phyloP scores from a whole-genome alignment of 2,888 invertebrate genomes.

The Nomada goodeniana region DNA sequence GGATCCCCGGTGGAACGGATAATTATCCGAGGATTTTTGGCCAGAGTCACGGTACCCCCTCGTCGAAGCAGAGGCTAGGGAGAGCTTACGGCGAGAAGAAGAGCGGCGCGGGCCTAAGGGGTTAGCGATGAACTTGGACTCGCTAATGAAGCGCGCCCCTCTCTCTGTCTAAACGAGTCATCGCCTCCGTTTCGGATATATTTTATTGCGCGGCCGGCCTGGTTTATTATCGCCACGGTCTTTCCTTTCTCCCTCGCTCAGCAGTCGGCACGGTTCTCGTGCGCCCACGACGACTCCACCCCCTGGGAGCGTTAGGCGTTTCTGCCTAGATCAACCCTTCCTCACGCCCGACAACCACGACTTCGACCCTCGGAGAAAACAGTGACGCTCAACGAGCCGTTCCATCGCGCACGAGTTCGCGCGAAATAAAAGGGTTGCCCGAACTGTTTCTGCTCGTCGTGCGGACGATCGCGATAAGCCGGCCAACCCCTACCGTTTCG shows the following conservation, averaged over 20 bases:
- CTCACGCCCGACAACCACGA: constrained; percentile 79
- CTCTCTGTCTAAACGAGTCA: constrained; percentile 79
- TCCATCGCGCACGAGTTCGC: constrained; percentile 76
- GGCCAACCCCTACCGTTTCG: not conserved
- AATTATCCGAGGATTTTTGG: constrained; percentile 79
- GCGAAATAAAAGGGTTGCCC: constrained; percentile 75
- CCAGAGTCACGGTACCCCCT: constrained; percentile 33
- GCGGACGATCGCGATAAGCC: constrained; percentile 46
- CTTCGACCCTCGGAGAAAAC: constrained; percentile 74
- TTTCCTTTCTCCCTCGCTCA: constrained; percentile 61
- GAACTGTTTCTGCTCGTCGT: not conserved
- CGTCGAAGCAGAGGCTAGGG: constrained; percentile 6
- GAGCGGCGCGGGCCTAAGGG: constrained; percentile 73
- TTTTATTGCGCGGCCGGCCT: constrained; percentile 81
- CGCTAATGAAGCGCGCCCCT: constrained; percentile 81
- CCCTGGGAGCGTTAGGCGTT: constrained; percentile 66
- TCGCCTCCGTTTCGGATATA: constrained; percentile 83
- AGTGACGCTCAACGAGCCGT: constrained; percentile 83
- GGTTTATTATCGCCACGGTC: constrained; percentile 81
- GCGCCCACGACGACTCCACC: constrained; percentile 64
- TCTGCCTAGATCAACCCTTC: constrained; percentile 82
- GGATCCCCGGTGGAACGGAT: constrained; percentile 72
- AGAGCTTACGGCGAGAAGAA: constrained; percentile 25
- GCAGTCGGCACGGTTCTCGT: constrained; percentile 71
- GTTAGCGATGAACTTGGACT: constrained; percentile 82